Conservation (phyloP, 2,113 vertebrate species). For the Leptocoma aspasia region DNA sequence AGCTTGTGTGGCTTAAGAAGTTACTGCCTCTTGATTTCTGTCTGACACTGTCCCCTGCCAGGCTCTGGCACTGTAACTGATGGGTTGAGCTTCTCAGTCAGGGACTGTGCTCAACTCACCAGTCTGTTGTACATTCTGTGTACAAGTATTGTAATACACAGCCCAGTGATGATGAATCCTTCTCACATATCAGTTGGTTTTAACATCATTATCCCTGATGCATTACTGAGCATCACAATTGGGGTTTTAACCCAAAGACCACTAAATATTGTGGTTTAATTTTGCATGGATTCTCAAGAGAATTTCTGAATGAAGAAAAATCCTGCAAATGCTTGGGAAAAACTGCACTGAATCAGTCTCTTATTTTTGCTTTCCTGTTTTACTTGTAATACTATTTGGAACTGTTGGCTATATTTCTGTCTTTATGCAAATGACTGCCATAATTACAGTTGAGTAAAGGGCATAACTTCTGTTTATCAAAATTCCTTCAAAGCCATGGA, state of each 20-base stretch:
- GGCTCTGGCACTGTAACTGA: background rate
- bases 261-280: background rate
- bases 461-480: background rate
- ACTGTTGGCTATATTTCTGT: background rate
- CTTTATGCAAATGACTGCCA: background rate
- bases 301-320: background rate
- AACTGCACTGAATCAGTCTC: background rate
- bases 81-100: background rate
- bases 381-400: background rate
- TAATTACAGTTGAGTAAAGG: constrained; percentile 1
- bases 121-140: background rate
- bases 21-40: background rate
- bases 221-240: background rate
- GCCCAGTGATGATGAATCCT: background rate
- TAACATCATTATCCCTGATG: background rate
- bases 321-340: background rate
- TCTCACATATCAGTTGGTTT: background rate
- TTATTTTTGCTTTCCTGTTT: background rate
- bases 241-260: background rate
- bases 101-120: background rate
- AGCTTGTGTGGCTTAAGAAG: background rate
- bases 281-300: background rate
- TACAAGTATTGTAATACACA: background rate
- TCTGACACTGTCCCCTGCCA: too few species aligned
- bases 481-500: constrained; percentile 1